Conservation (phyloP, 1,140 invertebrate species). For the Babylonia areolata region DNA sequence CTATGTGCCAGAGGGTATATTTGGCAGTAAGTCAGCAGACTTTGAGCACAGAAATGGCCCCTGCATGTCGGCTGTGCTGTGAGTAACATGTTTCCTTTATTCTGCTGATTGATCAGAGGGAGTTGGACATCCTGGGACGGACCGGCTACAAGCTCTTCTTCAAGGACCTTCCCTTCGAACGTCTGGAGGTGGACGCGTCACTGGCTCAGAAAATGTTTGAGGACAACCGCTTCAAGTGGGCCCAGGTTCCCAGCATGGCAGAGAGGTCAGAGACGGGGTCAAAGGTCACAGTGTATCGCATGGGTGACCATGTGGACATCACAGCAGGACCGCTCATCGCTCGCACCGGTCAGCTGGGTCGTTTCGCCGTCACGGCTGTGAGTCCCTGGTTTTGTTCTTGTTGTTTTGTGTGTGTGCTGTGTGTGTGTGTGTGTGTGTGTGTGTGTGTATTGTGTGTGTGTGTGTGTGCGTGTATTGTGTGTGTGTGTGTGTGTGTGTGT, state of each 20-base stretch:
- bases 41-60: too few species aligned
- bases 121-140: conserved; percentile 86
- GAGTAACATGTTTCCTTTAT: too few species aligned
- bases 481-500: too few species aligned
- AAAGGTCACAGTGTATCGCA: conserved; percentile 86
- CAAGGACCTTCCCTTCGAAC: conserved; percentile 82
- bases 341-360: conserved; percentile 85
- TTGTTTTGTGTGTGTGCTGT: too few species aligned
- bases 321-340: conserved; percentile 92
- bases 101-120: conserved; percentile 76
- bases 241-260: conserved; percentile 90
- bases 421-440: too few species aligned
- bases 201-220: conserved; percentile 90
- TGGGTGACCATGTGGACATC: conserved; percentile 92
- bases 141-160: conserved; percentile 81
- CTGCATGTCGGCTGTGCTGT: too few species aligned
- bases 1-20: too few species aligned
- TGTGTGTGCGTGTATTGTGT: too few species aligned
- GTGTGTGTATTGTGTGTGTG: too few species aligned
- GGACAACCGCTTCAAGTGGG: conserved; percentile 88
- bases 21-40: too few species aligned
- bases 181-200: conserved; percentile 84
- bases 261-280: conserved; percentile 55
- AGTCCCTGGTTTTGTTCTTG: conserved; percentile 50
- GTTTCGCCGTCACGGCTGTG: conserved; percentile 83